phyloP scores from a whole-genome alignment of 2,113 vertebrate species.

The Spheniscus mendiculus region DNA sequence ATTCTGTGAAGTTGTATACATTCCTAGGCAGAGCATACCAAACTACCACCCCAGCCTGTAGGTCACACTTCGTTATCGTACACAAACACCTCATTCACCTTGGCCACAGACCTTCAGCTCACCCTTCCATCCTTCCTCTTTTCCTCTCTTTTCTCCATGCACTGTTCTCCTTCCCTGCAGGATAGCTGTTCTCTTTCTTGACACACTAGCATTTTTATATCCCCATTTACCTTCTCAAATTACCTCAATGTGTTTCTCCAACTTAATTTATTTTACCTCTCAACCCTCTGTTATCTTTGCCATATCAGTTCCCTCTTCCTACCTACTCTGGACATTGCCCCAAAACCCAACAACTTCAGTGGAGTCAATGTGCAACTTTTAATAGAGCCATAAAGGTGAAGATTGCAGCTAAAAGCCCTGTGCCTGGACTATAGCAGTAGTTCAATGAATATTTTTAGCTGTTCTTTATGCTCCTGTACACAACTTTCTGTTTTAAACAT shows the following conservation, averaged over 20 bases:
- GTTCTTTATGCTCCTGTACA: not conserved
- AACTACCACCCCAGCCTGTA: not conserved
- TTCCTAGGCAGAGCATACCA: not conserved
- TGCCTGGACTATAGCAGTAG: not conserved
- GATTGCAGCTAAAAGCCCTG: not conserved
- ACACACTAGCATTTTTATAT: not conserved
- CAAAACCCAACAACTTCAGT: accelerated
- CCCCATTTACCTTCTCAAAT: not conserved
- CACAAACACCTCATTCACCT: not conserved
- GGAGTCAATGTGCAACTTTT: not conserved
- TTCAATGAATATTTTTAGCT: not conserved
- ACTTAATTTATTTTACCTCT: not conserved
- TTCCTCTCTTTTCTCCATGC: not conserved
- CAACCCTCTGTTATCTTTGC: not conserved
- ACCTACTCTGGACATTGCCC: not conserved
- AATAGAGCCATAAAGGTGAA: not conserved
- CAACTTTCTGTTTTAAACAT: not conserved
- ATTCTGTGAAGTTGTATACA: not conserved
- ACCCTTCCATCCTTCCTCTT: not conserved
- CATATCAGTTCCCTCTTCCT: not conserved
- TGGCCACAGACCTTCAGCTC: not conserved
- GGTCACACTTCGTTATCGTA: not conserved
- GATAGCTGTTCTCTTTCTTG: not conserved
- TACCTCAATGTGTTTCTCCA: not conserved
- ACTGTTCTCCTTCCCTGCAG: not conserved